Percentiles rank a stretch among this genome's conserved stretches.
Conservation (phyloP, 1,140 invertebrate genomes). For the Bursaphelenchus mucronatus region DNA sequence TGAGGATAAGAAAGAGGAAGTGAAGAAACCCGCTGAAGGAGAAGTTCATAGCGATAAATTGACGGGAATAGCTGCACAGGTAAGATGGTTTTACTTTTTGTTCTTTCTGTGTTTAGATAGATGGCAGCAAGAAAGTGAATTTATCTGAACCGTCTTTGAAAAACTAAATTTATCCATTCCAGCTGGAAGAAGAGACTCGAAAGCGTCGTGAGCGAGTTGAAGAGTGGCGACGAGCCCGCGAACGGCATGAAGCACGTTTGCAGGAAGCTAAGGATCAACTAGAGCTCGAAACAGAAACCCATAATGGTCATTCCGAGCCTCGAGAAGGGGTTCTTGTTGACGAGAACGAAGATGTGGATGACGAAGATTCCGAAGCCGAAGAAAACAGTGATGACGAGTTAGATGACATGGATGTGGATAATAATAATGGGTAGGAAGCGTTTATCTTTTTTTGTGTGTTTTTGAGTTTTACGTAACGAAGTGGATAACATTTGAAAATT, state of each 20-base stretch:
- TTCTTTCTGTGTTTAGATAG: no score
- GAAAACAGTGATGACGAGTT: conserved; percentile 59
- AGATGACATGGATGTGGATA: conserved; percentile 63
- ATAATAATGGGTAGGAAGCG: conserved; percentile 67
- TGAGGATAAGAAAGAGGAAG: conserved; percentile 15
- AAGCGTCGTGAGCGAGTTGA: conserved; percentile 87
- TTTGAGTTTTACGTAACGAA: conserved; percentile 21
- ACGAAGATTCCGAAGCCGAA: conserved; percentile 53
- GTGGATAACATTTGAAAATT: conserved; percentile 8
- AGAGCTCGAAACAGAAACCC: conserved; percentile 13
- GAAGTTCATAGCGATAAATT: conserved; percentile 20
- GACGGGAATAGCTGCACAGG: conserved; percentile 2
- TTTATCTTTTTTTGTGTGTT: conserved; percentile 62
- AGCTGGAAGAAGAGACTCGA: conserved; percentile 89
- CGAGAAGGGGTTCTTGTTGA: conserved; percentile 3
- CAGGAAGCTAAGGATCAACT: conserved; percentile 4
- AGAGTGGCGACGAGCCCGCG: conserved; percentile 80
- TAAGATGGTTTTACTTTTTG: conserved; percentile 1
- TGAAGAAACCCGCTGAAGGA: background rate
- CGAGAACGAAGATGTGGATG: conserved; percentile 30
- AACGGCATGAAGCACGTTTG: conserved; percentile 61
- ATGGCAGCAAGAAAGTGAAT: background rate
- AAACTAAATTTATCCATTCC: conserved; percentile 13
- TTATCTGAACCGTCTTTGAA: no score
- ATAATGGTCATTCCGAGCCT: conserved; percentile 1